These are phyloP conservation scores for Mus caroli DNA, from an alignment of 2,797 vertebrate species.

Conservation along the genomic window DNA sequence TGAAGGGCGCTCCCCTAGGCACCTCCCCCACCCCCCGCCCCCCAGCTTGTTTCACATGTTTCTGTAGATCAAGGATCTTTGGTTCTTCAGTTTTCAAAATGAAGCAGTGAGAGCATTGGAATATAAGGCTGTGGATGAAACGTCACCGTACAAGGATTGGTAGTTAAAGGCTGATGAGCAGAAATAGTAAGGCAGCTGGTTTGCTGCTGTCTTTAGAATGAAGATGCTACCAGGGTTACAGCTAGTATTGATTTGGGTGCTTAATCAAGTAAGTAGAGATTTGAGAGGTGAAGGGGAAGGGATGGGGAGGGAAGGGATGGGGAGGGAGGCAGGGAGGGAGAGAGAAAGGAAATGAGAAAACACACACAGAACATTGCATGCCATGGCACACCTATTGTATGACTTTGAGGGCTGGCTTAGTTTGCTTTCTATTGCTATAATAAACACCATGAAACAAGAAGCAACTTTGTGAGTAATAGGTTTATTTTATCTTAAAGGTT, in stretches of 20 bases:
- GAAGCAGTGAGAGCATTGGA: conserved; percentile 12
- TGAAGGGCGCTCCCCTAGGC: not conserved
- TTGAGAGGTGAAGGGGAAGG: not conserved
- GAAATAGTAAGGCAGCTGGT: conserved; percentile 11
- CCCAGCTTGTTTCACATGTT: not conserved
- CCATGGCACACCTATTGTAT: not conserved
- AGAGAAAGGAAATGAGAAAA: too few species aligned
- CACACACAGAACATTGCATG: too few species aligned
- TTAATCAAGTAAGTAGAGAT: conserved; percentile 41
- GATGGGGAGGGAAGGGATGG: not conserved
- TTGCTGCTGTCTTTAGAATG: conserved; percentile 36
- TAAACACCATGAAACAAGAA: not conserved
- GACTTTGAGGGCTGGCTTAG: not conserved
- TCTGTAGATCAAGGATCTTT: not conserved
- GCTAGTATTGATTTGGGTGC: conserved; percentile 27
- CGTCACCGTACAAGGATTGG: not conserved
- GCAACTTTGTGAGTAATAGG: not conserved
- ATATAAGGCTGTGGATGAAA: not conserved
- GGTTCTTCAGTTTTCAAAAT: not conserved
- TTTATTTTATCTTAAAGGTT: not conserved
- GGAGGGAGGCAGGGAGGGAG: not conserved
- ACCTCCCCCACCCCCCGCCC: not conserved
- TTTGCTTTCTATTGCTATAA: not conserved
- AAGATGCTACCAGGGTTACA: not conserved
- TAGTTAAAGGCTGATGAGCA: conserved; percentile 9